Conservation (phyloP, 2,113 vertebrate genomes). For the Pao palembangensis region DNA sequence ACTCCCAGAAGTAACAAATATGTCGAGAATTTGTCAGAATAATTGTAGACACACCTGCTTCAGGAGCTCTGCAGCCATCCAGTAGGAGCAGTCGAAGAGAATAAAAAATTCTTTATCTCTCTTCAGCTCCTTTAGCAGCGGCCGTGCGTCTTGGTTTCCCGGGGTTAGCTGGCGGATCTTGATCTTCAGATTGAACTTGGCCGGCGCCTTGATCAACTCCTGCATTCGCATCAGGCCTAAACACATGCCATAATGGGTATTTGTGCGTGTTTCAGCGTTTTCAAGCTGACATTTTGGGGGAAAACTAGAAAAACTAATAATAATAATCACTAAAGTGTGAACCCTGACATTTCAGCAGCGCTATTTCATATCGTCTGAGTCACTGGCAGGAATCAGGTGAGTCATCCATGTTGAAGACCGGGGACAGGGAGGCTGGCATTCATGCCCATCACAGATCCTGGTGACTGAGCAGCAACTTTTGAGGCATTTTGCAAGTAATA, state of each 20-base stretch:
- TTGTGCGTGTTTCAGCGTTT: too few species aligned
- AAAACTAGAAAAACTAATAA: too few species aligned
- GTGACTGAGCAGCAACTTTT: too few species aligned
- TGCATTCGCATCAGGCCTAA: constrained; percentile 95
- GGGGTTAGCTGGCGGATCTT: constrained; percentile 93
- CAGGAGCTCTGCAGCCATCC: constrained; percentile 88
- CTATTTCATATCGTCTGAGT: constrained; percentile 25
- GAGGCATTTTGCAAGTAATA: constrained; percentile 33
- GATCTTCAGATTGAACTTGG: constrained; percentile 92
- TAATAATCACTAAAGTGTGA: background rate
- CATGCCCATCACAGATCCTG: constrained; percentile 12
- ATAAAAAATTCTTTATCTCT: constrained; percentile 93
- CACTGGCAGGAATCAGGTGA: background rate
- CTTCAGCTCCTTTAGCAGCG: constrained; percentile 97
- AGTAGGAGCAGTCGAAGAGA: constrained; percentile 93
- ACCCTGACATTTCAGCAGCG: constrained; percentile 44
- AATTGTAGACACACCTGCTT: constrained; percentile 82
- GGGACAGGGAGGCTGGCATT: constrained; percentile 26
- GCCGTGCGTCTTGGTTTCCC: constrained; percentile 88
- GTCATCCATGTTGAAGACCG: constrained; percentile 7
- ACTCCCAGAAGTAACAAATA: background rate
- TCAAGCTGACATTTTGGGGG: too few species aligned
- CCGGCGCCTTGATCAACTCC: constrained; percentile 97
- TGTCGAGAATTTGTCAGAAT: background rate
- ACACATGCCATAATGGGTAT: constrained; percentile 10